phyloP scores from a whole-genome alignment of 2,888 invertebrate species.

The Elmis aenea region DNA sequence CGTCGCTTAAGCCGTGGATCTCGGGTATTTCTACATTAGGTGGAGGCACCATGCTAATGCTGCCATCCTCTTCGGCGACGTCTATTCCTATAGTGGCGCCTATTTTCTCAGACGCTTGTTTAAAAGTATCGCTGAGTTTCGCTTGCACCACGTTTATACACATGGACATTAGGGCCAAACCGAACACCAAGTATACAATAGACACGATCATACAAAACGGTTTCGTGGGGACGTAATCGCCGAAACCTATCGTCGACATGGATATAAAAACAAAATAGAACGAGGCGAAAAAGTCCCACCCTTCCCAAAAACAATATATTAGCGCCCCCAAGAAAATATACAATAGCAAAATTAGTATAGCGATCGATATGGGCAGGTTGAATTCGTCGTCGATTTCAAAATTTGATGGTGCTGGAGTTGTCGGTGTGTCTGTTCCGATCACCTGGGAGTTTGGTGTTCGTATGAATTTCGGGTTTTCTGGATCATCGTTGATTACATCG shows the following conservation, averaged over 20 bases:
- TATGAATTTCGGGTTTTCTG: conserved; percentile 20
- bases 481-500: conserved; percentile 32
- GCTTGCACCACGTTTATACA: conserved; percentile 94
- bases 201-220: conserved; percentile 85
- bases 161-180: conserved; percentile 93
- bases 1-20: no score
- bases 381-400: conserved; percentile 89
- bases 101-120: conserved; percentile 77
- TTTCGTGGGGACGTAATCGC: conserved; percentile 78
- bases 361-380: conserved; percentile 87
- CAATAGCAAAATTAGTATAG: conserved; percentile 72
- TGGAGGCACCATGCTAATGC: conserved; percentile 36
- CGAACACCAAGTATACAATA: conserved; percentile 89
- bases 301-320: conserved; percentile 71
- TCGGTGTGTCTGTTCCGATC: conserved; percentile 56
- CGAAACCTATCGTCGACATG: conserved; percentile 96
- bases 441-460: conserved; percentile 24
- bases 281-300: conserved; percentile 88
- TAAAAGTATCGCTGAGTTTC: conserved; percentile 73
- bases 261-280: conserved; percentile 98
- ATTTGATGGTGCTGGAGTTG: conserved; percentile 71
- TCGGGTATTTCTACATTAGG: conserved; percentile 34
- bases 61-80: conserved; percentile 63
- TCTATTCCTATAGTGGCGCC: conserved; percentile 78
- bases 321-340: conserved; percentile 87